These are phyloP conservation scores for Parazoanthus darwini DNA, from an alignment of 92 coral and sea anemone species.

Conservation along the genomic window DNA sequence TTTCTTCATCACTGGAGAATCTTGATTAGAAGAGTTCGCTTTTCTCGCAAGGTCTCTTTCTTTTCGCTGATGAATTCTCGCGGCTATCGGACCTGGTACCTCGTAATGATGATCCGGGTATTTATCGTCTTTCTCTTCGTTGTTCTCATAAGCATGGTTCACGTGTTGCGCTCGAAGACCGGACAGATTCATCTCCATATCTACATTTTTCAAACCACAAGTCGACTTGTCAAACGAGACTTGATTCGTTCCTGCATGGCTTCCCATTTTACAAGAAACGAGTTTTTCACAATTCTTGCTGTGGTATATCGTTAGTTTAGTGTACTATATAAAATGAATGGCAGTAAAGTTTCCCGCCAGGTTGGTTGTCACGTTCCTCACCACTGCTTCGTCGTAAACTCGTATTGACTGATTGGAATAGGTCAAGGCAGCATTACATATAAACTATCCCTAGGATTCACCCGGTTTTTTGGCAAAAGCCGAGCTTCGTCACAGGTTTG, in stretches of 20 bases:
- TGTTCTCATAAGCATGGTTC: constrained; percentile 26
- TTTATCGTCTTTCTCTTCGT: background rate
- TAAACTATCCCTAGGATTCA: too few species aligned
- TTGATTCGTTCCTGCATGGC: background rate
- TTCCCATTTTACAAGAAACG: background rate
- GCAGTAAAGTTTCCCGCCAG: too few species aligned
- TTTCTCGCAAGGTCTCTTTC: background rate
- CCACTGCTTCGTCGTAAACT: too few species aligned
- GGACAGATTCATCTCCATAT: background rate
- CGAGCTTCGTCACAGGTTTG: too few species aligned
- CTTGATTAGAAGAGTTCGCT: background rate
- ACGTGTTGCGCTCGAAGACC: constrained; percentile 13
- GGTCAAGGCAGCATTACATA: too few species aligned
- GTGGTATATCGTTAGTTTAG: background rate
- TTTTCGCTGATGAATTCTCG: background rate
- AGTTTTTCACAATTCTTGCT: background rate
- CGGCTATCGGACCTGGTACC: background rate
- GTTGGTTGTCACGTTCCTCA: too few species aligned
- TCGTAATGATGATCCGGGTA: constrained; percentile 26
- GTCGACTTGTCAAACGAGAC: background rate
- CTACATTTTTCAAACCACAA: background rate
- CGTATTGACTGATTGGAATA: too few species aligned
- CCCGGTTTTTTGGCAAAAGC: too few species aligned
- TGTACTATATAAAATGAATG: too few species aligned
- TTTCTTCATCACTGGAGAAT: constrained; percentile 12